These are phyloP conservation scores for Silurus asotus DNA, from an alignment of 2,113 vertebrate genomes.

Conservation along the genomic window DNA sequence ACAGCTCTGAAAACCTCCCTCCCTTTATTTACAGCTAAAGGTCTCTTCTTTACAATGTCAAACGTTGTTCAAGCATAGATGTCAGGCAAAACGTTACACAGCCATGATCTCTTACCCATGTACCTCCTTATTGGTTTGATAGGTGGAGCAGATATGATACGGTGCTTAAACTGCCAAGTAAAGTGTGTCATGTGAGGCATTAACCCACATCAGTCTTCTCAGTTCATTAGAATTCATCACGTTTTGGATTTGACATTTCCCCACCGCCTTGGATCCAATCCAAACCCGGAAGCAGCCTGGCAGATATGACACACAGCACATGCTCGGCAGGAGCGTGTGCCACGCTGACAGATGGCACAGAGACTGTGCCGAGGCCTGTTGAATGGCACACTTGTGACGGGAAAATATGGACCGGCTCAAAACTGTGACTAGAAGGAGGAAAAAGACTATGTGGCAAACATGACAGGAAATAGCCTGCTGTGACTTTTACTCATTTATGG, in stretches of 20 bases:
- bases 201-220: not conserved
- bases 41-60: not conserved
- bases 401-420: slow-evolving; percentile 20
- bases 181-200: not conserved
- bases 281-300: slow-evolving; percentile 5
- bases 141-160: not conserved
- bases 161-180: not conserved
- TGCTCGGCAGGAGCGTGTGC: not conserved
- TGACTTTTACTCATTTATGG: slow-evolving; percentile 8
- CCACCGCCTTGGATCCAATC: not conserved
- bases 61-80: not conserved
- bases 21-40: not conserved
- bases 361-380: slow-evolving; percentile 3
- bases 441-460: not conserved
- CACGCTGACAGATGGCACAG: slow-evolving; percentile 27
- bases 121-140: not conserved
- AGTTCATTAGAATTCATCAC: slow-evolving; percentile 6
- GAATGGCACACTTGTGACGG: not conserved
- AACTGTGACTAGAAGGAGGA: slow-evolving; percentile 20
- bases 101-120: not conserved
- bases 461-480: slow-evolving; percentile 25
- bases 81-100: not conserved
- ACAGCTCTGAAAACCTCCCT: not conserved
- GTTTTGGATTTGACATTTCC: not conserved
- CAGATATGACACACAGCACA: slow-evolving; percentile 1